These are phyloP conservation scores for Melieria picta DNA, from an alignment of 2,888 invertebrate species.

Conservation along the genomic window DNA sequence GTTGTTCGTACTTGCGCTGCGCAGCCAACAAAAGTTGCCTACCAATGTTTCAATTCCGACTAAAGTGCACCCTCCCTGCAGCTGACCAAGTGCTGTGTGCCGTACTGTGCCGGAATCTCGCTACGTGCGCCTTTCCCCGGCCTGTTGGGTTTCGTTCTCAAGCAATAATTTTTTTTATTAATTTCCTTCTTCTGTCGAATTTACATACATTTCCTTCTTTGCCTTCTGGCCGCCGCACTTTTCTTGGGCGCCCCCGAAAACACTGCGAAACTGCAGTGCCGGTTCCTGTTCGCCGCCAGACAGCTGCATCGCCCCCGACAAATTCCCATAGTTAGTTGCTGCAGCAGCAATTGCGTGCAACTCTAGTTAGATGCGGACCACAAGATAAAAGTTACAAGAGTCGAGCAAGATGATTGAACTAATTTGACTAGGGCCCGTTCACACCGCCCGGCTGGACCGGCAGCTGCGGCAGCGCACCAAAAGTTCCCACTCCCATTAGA, in stretches of 20 bases:
- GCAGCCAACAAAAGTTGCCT: not conserved
- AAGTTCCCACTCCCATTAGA: constrained; percentile 50
- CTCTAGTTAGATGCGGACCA: constrained; percentile 27
- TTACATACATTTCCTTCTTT: constrained; percentile 45
- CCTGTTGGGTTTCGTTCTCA: constrained; percentile 23
- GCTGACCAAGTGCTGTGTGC: not conserved
- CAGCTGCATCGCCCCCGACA: constrained; percentile 38
- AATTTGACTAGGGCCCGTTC: constrained; percentile 49
- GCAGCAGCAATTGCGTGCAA: not conserved
- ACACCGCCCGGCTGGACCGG: constrained; percentile 20
- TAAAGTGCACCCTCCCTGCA: constrained; percentile 33
- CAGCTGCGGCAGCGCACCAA: constrained; percentile 25
- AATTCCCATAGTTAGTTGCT: constrained; percentile 19
- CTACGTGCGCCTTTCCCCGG: not conserved
- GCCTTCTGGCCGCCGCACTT: constrained; percentile 27
- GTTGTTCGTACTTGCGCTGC: not conserved
- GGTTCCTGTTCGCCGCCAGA: constrained; percentile 53
- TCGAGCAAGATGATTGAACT: constrained; percentile 57
- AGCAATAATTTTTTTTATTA: constrained; percentile 56
- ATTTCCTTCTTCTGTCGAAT: constrained; percentile 53
- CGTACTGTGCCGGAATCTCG: not conserved
- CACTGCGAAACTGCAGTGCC: constrained; percentile 7
- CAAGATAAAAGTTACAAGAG: constrained; percentile 51
- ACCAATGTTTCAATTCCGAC: not conserved
- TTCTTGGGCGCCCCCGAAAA: constrained; percentile 39